Conservation (phyloP, 2,888 invertebrate genomes). For the Eulithis testata region DNA sequence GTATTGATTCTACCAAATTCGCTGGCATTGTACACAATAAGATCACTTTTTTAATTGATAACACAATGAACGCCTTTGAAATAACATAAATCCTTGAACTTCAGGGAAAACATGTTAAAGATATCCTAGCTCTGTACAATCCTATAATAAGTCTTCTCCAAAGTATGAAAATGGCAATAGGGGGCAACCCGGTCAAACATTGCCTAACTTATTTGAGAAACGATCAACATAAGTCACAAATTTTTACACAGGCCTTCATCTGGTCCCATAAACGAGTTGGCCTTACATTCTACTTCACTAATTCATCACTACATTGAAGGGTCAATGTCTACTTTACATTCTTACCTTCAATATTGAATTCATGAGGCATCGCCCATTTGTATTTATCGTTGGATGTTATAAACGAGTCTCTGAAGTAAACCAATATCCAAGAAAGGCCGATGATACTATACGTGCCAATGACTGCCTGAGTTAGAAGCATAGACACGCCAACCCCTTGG, state of each 20-base stretch:
- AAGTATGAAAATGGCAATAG: too few relatives aligned
- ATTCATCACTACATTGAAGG: neutral
- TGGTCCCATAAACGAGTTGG: neutral
- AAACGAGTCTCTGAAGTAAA: constrained; percentile 94
- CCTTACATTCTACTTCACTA: neutral
- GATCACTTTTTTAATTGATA: constrained; percentile 20
- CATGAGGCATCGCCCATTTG: constrained; percentile 91
- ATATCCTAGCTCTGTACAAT: too few relatives aligned
- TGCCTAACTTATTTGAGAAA: neutral
- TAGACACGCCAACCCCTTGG: constrained; percentile 94
- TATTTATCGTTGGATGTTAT: constrained; percentile 91
- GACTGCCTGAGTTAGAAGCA: constrained; percentile 91
- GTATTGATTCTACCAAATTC: constrained; percentile 51
- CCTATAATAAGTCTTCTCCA: too few relatives aligned
- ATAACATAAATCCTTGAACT: too few relatives aligned
- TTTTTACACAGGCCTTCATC: neutral
- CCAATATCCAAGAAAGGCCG: constrained; percentile 95
- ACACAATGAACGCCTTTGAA: neutral
- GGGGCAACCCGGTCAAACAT: too few relatives aligned
- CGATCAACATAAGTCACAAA: neutral
- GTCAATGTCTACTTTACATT: neutral
- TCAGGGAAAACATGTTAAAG: too few relatives aligned
- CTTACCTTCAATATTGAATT: constrained; percentile 87
- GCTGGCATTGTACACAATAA: constrained; percentile 51
- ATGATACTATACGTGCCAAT: constrained; percentile 95